Percentiles rank a stretch among this genome's conserved stretches.
These are phyloP conservation scores for Panopea generosa DNA, from an alignment of 2,888 invertebrate genomes.

Conservation along the genomic window DNA sequence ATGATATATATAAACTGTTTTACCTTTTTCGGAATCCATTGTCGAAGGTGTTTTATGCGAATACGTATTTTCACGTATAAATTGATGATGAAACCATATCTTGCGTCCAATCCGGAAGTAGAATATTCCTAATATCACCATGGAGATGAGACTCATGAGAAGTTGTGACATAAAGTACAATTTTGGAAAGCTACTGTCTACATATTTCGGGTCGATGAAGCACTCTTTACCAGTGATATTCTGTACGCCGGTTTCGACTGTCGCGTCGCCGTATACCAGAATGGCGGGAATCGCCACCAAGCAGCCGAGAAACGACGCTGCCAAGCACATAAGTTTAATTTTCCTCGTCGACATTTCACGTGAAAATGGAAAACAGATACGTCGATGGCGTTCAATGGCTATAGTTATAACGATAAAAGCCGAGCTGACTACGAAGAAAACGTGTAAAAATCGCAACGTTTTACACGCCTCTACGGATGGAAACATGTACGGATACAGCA, in stretches of 20 bases:
- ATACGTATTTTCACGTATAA: constrained; percentile 62
- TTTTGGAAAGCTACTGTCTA: constrained; percentile 61
- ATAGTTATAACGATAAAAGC: constrained; percentile 74
- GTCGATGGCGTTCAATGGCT: constrained; percentile 72
- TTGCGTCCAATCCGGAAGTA: constrained; percentile 66
- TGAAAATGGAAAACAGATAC: constrained; percentile 74
- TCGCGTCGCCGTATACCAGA: constrained; percentile 68
- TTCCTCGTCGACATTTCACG: constrained; percentile 63
- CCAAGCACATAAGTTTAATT: constrained; percentile 62
- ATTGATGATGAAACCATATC: constrained; percentile 56
- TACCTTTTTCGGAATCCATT: not conserved
- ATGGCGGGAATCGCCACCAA: constrained; percentile 67
- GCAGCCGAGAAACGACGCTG: constrained; percentile 64
- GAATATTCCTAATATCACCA: constrained; percentile 59
- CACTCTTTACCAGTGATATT: constrained; percentile 73
- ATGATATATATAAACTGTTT: too few species aligned
- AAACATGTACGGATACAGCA: constrained; percentile 72
- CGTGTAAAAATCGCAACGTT: constrained; percentile 64
- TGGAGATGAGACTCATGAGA: constrained; percentile 56
- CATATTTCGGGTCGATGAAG: constrained; percentile 63
- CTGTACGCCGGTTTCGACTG: constrained; percentile 62
- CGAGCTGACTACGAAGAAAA: constrained; percentile 70
- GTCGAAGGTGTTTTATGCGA: not conserved
- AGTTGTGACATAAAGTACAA: constrained; percentile 65
- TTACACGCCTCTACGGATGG: constrained; percentile 69